Evolutionary conservation across 2,888 invertebrate genomes (phyloP).

Genomic region (Cheilosia pagana): DNA sequence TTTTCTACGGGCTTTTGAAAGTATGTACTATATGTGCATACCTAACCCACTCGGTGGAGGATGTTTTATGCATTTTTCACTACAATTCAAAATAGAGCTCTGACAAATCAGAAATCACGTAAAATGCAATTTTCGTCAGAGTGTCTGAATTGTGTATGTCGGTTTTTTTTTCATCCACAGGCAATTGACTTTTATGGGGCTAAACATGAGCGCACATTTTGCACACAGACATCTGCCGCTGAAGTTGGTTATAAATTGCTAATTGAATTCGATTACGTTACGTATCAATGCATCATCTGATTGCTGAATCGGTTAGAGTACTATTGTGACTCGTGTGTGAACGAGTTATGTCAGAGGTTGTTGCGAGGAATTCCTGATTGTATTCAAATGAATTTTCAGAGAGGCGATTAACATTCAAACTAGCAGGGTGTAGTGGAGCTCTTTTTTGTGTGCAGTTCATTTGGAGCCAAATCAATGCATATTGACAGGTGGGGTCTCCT

Average conservation of each 20-base stretch:
- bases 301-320: slow-evolving; percentile 3
- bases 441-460: too few species aligned
- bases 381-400: background rate
- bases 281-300: slow-evolving; percentile 15
- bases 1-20: slow-evolving; percentile 16
- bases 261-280: slow-evolving; percentile 28
- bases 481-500: background rate
- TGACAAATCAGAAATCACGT: slow-evolving; percentile 40
- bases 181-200: slow-evolving; percentile 17
- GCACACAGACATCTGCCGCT: slow-evolving; percentile 3
- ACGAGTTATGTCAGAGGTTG: background rate
- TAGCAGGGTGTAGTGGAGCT: background rate
- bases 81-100: slow-evolving; percentile 24
- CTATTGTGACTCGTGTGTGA: background rate
- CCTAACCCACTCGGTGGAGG: background rate
- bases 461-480: background rate
- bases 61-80: slow-evolving; percentile 22
- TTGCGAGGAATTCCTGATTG: slow-evolving; percentile 1
- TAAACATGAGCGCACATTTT: background rate
- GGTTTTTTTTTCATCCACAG: background rate
- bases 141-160: slow-evolving; percentile 7
- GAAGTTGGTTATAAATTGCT: slow-evolving; percentile 1
- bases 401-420: background rate
- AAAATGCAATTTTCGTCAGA: slow-evolving; percentile 22
- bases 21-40: background rate